Evolutionary conservation across 2,888 invertebrate species (phyloP), one percentile per base, ranked within the genome.

Genomic region (Mythimna pallens): DNA sequence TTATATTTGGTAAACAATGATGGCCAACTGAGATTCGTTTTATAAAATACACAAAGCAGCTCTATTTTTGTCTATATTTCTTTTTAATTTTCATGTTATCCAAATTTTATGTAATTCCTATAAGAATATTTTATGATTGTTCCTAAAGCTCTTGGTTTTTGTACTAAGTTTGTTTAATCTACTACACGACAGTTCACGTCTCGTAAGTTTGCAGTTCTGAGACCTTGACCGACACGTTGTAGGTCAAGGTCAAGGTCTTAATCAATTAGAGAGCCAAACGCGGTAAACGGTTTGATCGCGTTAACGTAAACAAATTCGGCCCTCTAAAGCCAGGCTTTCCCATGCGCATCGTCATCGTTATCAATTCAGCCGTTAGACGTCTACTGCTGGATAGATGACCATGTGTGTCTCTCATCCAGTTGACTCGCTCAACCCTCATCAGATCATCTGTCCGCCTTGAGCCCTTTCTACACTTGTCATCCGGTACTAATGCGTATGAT

Each of bases 1-100:
- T 7, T 20, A 12, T 50, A 43, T 67, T 77, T 55, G 54, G 54
- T 78, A 61, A 77, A 70, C 14, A 47, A 58, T 43, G 40, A 30
- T 43, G 17, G 25, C 12, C 0, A 10, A n/a, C 1, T n/a, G 8
- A 43, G 20, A 34, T 10, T 30, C 1, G 5, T 8, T 8, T 14
- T 25, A 17, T 14, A 57, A 30, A n/a, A 36, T n/a, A 10, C 2
- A 36, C n/a, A 4, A n/a, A 58, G n/a, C 34, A 59, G 59, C 43
- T 43, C 14, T 43, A 14, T 43, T 14, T 43, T 1, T 52, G 9
- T 52, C n/a, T 52, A 8, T 30, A 30, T 30, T 30, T n/a, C 20
- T 50, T 50, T 8, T 52, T 52, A 8, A 4, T 40, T 8, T 40
- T 40, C 8, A 22, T 61, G 3, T 7, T 40, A 7, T 40, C 10